Evolutionary conservation across 1,140 invertebrate genomes (phyloP).

Genomic region (Dryas iulia): DNA sequence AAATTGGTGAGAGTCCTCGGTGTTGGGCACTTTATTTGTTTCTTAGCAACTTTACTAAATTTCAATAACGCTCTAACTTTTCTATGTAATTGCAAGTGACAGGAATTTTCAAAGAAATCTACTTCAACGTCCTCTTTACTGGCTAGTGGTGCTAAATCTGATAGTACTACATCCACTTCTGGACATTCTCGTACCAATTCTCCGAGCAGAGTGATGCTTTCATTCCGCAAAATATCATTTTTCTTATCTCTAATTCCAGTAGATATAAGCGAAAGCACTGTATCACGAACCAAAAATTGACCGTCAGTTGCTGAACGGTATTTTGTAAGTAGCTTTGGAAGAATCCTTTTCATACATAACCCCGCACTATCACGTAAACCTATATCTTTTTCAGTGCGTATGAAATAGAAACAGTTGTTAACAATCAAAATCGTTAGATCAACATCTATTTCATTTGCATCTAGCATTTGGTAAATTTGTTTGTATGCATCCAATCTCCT

Average conservation of each 20-base stretch:
- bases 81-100: conserved; percentile 92
- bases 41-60: conserved; percentile 83
- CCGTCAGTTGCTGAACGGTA: conserved; percentile 76
- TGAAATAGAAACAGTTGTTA: conserved; percentile 90
- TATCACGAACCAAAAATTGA: conserved; percentile 87
- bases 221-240: conserved; percentile 85
- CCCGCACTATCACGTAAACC: conserved; percentile 90
- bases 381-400: conserved; percentile 89
- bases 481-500: conserved; percentile 88
- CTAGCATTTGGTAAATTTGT: conserved; percentile 82
- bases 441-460: conserved; percentile 81
- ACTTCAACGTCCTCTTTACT: conserved; percentile 90
- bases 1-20: conserved; percentile 89
- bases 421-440: conserved; percentile 87
- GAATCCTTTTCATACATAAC: conserved; percentile 85
- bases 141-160: conserved; percentile 87
- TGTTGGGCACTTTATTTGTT: conserved; percentile 81
- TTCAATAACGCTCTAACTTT: conserved; percentile 89
- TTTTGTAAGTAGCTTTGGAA: conserved; percentile 81
- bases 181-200: conserved; percentile 87
- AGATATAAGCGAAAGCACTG: conserved; percentile 85
- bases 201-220: conserved; percentile 89
- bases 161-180: conserved; percentile 84
- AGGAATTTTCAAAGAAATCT: conserved; percentile 97
- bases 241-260: conserved; percentile 84